Conservation (phyloP, 2,113 vertebrate species). For the Xiphophorus maculatus region DNA sequence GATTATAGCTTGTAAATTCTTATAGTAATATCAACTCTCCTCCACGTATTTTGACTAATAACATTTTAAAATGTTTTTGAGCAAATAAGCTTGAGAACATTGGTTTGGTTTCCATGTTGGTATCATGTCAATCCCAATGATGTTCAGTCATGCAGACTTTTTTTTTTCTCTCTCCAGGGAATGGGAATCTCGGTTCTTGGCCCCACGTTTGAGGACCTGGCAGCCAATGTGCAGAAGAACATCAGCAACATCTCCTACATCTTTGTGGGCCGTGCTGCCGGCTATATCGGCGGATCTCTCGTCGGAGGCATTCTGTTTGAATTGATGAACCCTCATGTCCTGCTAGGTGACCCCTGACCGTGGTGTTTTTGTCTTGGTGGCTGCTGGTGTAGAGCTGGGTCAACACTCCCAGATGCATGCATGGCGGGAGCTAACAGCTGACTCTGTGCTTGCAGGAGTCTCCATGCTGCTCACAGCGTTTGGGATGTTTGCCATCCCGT, state of each 20-base stretch:
- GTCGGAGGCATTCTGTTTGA: slow-evolving; percentile 89
- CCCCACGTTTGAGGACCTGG: slow-evolving; percentile 90
- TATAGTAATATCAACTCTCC: too few relatives aligned
- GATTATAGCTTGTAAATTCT: too few relatives aligned
- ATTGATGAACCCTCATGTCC: slow-evolving; percentile 83
- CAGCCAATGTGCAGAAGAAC: slow-evolving; percentile 85
- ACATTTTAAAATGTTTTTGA: too few relatives aligned
- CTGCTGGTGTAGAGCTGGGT: neutral
- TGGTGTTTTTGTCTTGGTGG: too few relatives aligned
- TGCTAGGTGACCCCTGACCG: slow-evolving; percentile 83
- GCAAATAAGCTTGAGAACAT: too few relatives aligned
- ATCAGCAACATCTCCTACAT: slow-evolving; percentile 91
- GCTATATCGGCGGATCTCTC: slow-evolving; percentile 89
- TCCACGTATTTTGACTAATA: too few relatives aligned
- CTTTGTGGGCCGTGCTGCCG: slow-evolving; percentile 88
- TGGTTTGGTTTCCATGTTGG: too few relatives aligned
- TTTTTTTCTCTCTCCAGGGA: slow-evolving; percentile 77
- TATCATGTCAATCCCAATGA: too few relatives aligned
- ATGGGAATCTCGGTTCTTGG: slow-evolving; percentile 90
- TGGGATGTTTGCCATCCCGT: slow-evolving; percentile 87
- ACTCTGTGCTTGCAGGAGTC: slow-evolving; percentile 58
- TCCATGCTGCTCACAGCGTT: slow-evolving; percentile 83
- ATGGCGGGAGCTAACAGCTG: too few relatives aligned
- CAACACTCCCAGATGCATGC: too few relatives aligned
- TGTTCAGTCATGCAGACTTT: too few relatives aligned